phyloP scores from a whole-genome alignment of 2,113 vertebrate species.

The Cebidichthys violaceus region DNA sequence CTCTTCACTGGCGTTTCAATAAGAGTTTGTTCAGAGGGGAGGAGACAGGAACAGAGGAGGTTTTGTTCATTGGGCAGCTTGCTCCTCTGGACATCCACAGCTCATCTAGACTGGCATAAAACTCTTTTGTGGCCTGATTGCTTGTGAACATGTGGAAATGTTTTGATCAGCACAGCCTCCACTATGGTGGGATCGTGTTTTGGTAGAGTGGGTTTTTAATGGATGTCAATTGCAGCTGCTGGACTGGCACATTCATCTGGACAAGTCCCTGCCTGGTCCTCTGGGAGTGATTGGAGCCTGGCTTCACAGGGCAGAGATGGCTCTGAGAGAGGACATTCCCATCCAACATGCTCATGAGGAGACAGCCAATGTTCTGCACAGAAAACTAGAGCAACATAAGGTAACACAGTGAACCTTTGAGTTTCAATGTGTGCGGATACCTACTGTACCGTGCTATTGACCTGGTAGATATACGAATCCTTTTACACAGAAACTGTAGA shows the following conservation, averaged over 20 bases:
- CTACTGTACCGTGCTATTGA: not conserved
- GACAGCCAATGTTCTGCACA: slow-evolving; percentile 92
- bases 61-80: slow-evolving; percentile 61
- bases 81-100: slow-evolving; percentile 36
- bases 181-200: slow-evolving; percentile 32
- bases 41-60: slow-evolving; percentile 66
- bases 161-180: slow-evolving; percentile 34
- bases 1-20: slow-evolving; percentile 42
- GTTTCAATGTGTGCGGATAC: not conserved
- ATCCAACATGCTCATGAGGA: slow-evolving; percentile 95
- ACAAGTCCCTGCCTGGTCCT: slow-evolving; percentile 94
- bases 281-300: slow-evolving; percentile 95
- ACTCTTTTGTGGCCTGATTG: slow-evolving; percentile 25
- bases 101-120: slow-evolving; percentile 43
- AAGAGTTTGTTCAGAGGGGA: slow-evolving; percentile 53
- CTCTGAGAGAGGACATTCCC: slow-evolving; percentile 91
- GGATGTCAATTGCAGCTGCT: slow-evolving; percentile 86
- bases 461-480: not conserved
- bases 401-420: slow-evolving; percentile 70
- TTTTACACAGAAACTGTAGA: not conserved
- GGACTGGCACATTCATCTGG: slow-evolving; percentile 96
- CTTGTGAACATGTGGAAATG: slow-evolving; percentile 60
- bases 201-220: slow-evolving; percentile 30
- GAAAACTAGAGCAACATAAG: slow-evolving; percentile 94
- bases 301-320: slow-evolving; percentile 92